phyloP scores from a whole-genome alignment of 2,113 vertebrate genomes.

The Aegotheles bennettii region DNA sequence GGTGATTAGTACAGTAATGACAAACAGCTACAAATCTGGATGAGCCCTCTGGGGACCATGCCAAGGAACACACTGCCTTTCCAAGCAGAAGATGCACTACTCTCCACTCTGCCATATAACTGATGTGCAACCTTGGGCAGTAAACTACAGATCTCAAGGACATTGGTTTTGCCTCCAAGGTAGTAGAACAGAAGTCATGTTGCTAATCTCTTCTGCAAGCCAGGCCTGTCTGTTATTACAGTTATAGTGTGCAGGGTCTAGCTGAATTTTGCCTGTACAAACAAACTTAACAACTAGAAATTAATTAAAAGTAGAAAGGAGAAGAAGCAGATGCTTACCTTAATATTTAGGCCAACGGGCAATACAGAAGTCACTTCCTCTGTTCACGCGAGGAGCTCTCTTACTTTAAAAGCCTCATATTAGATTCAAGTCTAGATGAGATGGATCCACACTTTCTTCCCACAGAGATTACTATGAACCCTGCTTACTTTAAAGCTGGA shows the following conservation, averaged over 20 bases:
- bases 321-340: not conserved
- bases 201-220: not conserved
- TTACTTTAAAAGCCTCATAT: not conserved
- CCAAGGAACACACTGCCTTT: not conserved
- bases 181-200: not conserved
- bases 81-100: not conserved
- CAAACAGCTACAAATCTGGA: not conserved
- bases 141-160: accelerated
- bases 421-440: not conserved
- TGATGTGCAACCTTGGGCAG: accelerated
- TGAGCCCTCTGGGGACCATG: not conserved
- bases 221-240: not conserved
- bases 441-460: not conserved
- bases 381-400: not conserved
- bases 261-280: not conserved
- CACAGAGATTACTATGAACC: not conserved
- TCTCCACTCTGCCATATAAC: not conserved
- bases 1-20: not conserved
- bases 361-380: not conserved
- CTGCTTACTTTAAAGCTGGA: not conserved
- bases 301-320: not conserved
- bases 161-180: accelerated
- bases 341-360: not conserved
- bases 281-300: not conserved
- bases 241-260: not conserved